Percentiles rank a stretch among this genome's conserved stretches.
These are phyloP conservation scores for Cranoglanis bouderius DNA, from an alignment of 2,113 vertebrate genomes.

Conservation along the genomic window DNA sequence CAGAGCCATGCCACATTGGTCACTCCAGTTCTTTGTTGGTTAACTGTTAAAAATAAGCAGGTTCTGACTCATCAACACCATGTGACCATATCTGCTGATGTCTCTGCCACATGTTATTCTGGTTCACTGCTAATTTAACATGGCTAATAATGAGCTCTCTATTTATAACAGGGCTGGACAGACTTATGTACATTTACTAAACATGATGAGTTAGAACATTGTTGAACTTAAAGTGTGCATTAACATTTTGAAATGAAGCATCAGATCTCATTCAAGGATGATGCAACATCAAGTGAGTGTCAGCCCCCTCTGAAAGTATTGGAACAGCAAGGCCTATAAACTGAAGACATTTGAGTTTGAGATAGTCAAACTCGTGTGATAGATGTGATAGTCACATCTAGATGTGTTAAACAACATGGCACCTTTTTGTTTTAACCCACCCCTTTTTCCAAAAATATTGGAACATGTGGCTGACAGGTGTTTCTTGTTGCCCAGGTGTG, in stretches of 20 bases:
- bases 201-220: neutral
- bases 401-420: neutral
- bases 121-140: neutral
- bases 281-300: neutral
- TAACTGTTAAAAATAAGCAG: constrained; percentile 9
- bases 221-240: neutral
- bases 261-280: neutral
- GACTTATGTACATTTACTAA: neutral
- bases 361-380: no score
- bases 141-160: neutral
- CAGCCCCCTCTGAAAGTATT: neutral
- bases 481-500: neutral
- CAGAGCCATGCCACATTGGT: neutral
- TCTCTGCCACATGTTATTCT: neutral
- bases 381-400: no score
- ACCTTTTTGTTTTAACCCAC: neutral
- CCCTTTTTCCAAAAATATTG: neutral
- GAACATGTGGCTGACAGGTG: neutral
- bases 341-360: neutral
- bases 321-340: neutral
- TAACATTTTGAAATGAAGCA: neutral
- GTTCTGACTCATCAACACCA: neutral
- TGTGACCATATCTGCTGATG: neutral
- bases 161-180: neutral
- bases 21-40: neutral